A percentile compares a stretch with the other conserved stretches of the same genome.
These are phyloP conservation scores for Rhimphoctona megacephalus DNA, from an alignment of 2,888 invertebrate genomes.

Conservation along the genomic window DNA sequence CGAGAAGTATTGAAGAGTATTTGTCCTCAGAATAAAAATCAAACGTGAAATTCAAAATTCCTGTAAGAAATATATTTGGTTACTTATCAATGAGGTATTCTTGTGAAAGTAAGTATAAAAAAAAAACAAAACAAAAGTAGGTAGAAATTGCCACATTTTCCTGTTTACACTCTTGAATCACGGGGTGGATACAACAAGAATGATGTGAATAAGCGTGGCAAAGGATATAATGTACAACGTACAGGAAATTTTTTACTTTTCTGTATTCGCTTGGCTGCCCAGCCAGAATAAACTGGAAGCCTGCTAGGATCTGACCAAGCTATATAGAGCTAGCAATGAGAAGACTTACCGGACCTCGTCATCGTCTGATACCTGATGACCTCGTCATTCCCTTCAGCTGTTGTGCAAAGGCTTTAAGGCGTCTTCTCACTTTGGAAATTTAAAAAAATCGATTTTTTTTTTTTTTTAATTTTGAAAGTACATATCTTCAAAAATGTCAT, in stretches of 20 bases:
- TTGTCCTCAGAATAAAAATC: neutral
- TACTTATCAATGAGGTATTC: neutral
- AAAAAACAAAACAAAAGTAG: neutral
- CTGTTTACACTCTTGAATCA: neutral
- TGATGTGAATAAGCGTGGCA: neutral
- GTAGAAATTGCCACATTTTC: neutral
- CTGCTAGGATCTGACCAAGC: neutral
- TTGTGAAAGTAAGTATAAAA: neutral
- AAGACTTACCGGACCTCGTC: constrained; percentile 43
- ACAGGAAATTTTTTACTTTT: neutral
- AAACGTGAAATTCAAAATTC: neutral
- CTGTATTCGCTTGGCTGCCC: neutral
- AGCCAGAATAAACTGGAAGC: constrained; percentile 32
- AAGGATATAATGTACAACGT: neutral
- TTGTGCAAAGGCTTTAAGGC: constrained; percentile 40
- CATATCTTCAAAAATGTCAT: too few relatives aligned
- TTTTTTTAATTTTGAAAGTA: too few relatives aligned
- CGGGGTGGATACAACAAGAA: neutral
- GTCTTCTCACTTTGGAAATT: too few relatives aligned
- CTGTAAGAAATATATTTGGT: neutral
- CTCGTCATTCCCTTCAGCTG: constrained; percentile 43
- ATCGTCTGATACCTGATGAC: constrained; percentile 41
- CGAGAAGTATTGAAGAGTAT: neutral
- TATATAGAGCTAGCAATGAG: constrained; percentile 7
- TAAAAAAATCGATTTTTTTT: too few relatives aligned